Evolutionary conservation across 2,113 vertebrate species (phyloP).

Genomic region (Melanotaenia duboulayi): DNA sequence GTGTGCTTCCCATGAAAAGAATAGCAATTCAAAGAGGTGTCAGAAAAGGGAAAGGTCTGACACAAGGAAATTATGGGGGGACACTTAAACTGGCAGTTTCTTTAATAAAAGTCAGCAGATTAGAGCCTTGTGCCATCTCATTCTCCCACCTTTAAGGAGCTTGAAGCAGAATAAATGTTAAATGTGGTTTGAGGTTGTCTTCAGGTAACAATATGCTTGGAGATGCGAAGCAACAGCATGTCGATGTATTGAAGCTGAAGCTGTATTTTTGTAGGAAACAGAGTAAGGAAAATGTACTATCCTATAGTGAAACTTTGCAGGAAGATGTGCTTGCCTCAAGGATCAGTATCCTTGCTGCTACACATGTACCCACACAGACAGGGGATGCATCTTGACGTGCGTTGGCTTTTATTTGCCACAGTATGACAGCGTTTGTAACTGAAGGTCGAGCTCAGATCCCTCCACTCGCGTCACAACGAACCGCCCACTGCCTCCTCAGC

Average conservation of each 20-base stretch:
- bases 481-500: constrained; percentile 10
- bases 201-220: neutral
- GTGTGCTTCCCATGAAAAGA: too few relatives aligned
- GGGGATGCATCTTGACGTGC: constrained; percentile 39
- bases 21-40: too few relatives aligned
- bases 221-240: neutral
- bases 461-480: constrained; percentile 5
- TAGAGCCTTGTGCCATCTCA: neutral
- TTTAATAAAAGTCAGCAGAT: too few relatives aligned
- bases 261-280: too few relatives aligned
- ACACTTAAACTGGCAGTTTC: too few relatives aligned
- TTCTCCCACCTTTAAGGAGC: too few relatives aligned
- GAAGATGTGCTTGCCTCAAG: constrained; percentile 17
- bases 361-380: constrained; percentile 25
- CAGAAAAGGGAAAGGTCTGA: too few relatives aligned
- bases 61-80: too few relatives aligned
- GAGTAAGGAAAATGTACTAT: neutral
- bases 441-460: constrained; percentile 55
- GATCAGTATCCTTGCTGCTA: neutral
- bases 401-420: constrained; percentile 46
- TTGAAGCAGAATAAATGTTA: neutral
- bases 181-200: neutral
- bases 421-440: constrained; percentile 53
- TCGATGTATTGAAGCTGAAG: too few relatives aligned
- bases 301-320: neutral